A percentile compares a stretch with the other conserved stretches of the same genome.
Evolutionary conservation across 2,113 vertebrate species (phyloP).

Genomic region (Hyla sarda): DNA sequence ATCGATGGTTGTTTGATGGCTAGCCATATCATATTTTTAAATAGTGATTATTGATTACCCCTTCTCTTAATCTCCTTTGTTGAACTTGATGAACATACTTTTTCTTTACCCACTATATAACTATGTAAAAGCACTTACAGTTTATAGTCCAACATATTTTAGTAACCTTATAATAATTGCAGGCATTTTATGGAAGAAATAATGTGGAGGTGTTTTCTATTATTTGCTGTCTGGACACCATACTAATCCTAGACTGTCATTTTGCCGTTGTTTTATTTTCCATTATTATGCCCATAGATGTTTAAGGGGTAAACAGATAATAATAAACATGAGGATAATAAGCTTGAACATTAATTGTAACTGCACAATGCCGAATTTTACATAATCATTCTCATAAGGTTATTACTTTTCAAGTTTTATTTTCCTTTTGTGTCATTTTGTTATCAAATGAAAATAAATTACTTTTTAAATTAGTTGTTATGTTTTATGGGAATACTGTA

Average conservation of each 20-base stretch:
- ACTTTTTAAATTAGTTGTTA: slow-evolving; percentile 14
- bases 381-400: slow-evolving; percentile 13
- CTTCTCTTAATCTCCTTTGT: no score
- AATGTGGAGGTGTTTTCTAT: not conserved
- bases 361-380: not conserved
- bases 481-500: not conserved
- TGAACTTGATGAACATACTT: no score
- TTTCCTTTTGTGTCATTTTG: slow-evolving; percentile 37
- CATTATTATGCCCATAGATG: not conserved
- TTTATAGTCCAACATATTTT: not conserved
- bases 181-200: not conserved
- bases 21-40: no score
- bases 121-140: not conserved
- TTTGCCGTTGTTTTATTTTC: not conserved
- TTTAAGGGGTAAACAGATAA: slow-evolving; percentile 11
- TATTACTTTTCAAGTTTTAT: slow-evolving; percentile 28
- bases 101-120: no score
- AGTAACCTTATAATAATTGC: not conserved
- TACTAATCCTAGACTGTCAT: not conserved
- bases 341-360: slow-evolving; percentile 18
- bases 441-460: slow-evolving; percentile 39
- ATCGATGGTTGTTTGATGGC: no score
- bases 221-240: not conserved
- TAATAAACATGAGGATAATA: slow-evolving; percentile 16
- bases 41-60: no score